Conservation (phyloP, 2,113 vertebrate species). For the Albula goreensis region DNA sequence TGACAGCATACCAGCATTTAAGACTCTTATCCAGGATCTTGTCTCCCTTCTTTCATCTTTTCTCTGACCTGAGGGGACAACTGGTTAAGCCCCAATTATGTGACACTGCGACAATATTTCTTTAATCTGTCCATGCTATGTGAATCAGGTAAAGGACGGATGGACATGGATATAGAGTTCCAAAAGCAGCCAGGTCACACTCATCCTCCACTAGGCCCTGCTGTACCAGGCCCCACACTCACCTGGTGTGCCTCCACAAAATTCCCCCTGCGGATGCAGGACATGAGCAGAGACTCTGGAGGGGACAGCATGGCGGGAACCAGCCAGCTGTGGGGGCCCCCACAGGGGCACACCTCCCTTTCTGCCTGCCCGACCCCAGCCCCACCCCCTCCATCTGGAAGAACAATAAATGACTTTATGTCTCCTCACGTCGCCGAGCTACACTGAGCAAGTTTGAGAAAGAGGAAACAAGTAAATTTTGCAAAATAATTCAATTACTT, state of each 20-base stretch:
- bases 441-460: neutral
- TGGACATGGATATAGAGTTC: neutral
- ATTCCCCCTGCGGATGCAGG: slow-evolving; percentile 88
- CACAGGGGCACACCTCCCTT: slow-evolving; percentile 60
- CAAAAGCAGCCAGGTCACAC: neutral
- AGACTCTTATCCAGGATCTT: too few species aligned
- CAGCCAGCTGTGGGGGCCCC: slow-evolving; percentile 70
- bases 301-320: slow-evolving; percentile 92
- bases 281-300: slow-evolving; percentile 90
- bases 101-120: too few species aligned
- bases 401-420: neutral
- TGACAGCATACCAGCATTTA: too few species aligned
- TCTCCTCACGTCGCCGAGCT: neutral
- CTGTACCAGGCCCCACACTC: neutral
- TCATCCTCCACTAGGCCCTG: neutral
- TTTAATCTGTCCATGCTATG: too few species aligned
- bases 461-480: neutral
- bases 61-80: too few species aligned
- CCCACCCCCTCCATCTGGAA: slow-evolving; percentile 52
- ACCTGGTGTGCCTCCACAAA: slow-evolving; percentile 91
- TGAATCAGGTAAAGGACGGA: too few species aligned
- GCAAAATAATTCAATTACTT: neutral
- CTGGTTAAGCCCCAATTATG: too few species aligned
- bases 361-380: slow-evolving; percentile 49
- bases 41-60: too few species aligned